These are phyloP conservation scores for Nipponia nippon DNA, from an alignment of 2,113 vertebrate genomes.

Conservation along the genomic window DNA sequence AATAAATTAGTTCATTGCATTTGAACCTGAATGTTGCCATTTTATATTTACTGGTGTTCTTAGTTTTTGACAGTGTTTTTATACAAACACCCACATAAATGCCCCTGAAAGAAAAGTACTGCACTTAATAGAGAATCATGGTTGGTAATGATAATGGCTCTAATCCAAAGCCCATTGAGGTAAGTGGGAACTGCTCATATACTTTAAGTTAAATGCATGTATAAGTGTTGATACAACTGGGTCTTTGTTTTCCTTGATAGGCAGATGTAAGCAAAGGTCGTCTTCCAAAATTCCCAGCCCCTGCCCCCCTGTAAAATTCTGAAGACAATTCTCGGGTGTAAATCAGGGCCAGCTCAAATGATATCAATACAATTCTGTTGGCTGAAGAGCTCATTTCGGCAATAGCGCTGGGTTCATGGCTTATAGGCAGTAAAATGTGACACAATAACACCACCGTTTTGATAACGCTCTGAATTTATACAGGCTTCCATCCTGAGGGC, in stretches of 20 bases:
- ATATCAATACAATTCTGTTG: not conserved
- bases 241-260: not conserved
- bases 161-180: conserved; percentile 26
- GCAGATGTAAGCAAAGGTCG: not conserved
- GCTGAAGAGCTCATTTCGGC: not conserved
- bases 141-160: conserved; percentile 26
- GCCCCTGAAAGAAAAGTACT: conserved; percentile 30
- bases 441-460: not conserved
- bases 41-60: conserved; percentile 34
- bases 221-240: not conserved
- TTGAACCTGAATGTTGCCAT: conserved; percentile 35
- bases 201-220: not conserved
- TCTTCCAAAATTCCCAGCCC: not conserved
- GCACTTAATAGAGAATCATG: conserved; percentile 11
- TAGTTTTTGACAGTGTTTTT: conserved; percentile 55
- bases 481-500: conserved; percentile 7
- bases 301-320: not conserved
- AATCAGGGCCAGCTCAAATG: not conserved
- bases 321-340: not conserved
- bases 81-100: conserved; percentile 46
- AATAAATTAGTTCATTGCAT: conserved; percentile 62
- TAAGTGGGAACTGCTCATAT: not conserved
- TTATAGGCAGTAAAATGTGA: not conserved
- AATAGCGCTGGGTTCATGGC: not conserved
- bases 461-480: not conserved